Evolutionary conservation across 2,797 vertebrate genomes (phyloP).

Genomic region (Atherinosoma microstoma): DNA sequence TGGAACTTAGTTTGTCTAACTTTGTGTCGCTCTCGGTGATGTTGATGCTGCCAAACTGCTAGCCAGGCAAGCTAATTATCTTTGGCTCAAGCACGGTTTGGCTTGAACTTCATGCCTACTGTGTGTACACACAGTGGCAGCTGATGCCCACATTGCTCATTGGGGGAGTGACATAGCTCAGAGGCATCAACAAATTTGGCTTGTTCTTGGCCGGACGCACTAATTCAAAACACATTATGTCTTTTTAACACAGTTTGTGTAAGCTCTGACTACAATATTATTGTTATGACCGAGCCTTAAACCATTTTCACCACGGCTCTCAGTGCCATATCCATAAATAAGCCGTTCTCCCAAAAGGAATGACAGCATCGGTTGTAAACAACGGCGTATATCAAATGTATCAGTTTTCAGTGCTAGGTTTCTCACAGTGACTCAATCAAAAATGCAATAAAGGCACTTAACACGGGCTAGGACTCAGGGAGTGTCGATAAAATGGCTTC

Average conservation of each 20-base stretch:
- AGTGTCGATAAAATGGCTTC: neutral
- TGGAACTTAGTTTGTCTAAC: constrained; percentile 46
- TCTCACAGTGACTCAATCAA: neutral
- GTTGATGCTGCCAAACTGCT: constrained; percentile 44
- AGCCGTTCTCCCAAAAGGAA: neutral
- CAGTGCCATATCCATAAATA: neutral
- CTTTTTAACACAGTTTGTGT: constrained; percentile 27
- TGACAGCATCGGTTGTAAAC: neutral
- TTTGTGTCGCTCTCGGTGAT: constrained; percentile 48
- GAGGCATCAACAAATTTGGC: constrained; percentile 62
- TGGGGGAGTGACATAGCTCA: constrained; percentile 55
- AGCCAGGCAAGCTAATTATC: constrained; percentile 59
- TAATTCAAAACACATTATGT: constrained; percentile 32
- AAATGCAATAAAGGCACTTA: neutral
- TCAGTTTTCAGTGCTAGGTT: neutral
- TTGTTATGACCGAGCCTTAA: constrained; percentile 20
- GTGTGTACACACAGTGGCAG: constrained; percentile 65
- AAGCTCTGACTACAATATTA: constrained; percentile 15
- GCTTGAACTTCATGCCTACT: constrained; percentile 52
- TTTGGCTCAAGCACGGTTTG: constrained; percentile 65
- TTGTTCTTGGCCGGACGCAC: constrained; percentile 36
- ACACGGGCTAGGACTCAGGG: neutral
- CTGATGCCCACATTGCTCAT: constrained; percentile 64
- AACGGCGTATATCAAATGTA: no score
- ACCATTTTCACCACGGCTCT: constrained; percentile 1